Evolutionary conservation across 2,888 invertebrate species (phyloP).

Genomic region (Nycteola revayana): DNA sequence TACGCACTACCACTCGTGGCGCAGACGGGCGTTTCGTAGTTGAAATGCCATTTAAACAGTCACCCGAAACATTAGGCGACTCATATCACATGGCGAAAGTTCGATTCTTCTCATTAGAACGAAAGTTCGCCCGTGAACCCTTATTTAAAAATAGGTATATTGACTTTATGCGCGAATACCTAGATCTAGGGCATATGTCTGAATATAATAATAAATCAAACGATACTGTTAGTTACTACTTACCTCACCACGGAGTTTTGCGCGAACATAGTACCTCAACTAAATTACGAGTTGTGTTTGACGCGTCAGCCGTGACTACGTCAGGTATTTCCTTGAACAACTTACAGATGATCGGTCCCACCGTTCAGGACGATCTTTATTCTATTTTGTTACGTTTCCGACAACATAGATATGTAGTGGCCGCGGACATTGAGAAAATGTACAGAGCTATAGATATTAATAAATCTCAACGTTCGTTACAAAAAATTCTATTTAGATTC

Average conservation of each 20-base stretch:
- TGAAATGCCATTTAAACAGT: conserved; percentile 4
- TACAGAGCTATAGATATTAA: conserved; percentile 6
- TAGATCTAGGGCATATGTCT: conserved; percentile 9
- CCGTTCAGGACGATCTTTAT: conserved; percentile 16
- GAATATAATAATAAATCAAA: neutral
- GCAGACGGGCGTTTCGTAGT: conserved; percentile 6
- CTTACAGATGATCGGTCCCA: conserved; percentile 13
- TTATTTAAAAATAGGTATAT: conserved; percentile 6
- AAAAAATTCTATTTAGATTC: neutral
- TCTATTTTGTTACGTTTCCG: conserved; percentile 19
- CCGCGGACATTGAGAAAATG: conserved; percentile 22
- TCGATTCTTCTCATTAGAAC: conserved; percentile 20
- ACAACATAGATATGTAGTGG: conserved; percentile 13
- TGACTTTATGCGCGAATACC: conserved; percentile 6
- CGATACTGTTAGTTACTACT: conserved; percentile 18
- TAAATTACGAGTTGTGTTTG: conserved; percentile 30
- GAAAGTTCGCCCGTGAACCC: conserved; percentile 2
- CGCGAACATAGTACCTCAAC: conserved; percentile 24
- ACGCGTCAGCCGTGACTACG: conserved; percentile 17
- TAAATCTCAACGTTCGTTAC: neutral
- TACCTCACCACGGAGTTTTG: conserved; percentile 30
- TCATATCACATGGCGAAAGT: conserved; percentile 22
- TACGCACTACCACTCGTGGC: neutral
- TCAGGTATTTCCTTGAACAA: conserved; percentile 17
- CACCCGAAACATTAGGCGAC: conserved; percentile 14